Conservation (phyloP, 2,888 invertebrate species). For the Oasisia sp. region DNA sequence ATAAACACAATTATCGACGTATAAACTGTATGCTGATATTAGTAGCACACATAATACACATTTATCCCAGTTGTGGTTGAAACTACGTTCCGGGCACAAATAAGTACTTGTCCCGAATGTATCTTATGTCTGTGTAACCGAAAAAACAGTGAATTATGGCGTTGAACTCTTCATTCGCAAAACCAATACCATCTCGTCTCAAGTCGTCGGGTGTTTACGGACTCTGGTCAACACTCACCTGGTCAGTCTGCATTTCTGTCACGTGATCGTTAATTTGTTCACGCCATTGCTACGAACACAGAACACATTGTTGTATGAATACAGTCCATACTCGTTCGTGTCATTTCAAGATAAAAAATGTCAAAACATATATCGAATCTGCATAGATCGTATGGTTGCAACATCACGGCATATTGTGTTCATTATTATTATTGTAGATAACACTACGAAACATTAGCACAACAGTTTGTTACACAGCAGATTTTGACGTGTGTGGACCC, state of each 20-base stretch:
- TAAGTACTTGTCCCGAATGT: too few relatives aligned
- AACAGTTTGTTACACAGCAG: too few relatives aligned
- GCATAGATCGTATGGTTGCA: not conserved
- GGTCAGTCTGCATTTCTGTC: not conserved
- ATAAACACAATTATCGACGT: too few relatives aligned
- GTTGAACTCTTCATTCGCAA: too few relatives aligned
- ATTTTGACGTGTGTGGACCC: too few relatives aligned
- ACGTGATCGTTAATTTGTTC: not conserved
- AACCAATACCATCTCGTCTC: too few relatives aligned
- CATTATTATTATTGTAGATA: not conserved
- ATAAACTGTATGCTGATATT: too few relatives aligned
- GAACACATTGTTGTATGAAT: not conserved
- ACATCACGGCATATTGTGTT: not conserved
- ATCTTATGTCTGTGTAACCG: too few relatives aligned
- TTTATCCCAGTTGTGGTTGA: too few relatives aligned
- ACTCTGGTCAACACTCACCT: not conserved
- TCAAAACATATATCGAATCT: not conserved
- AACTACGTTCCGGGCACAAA: too few relatives aligned
- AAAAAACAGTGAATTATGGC: too few relatives aligned
- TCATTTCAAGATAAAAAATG: not conserved
- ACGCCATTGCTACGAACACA: not conserved
- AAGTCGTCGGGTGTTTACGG: not conserved
- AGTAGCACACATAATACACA: too few relatives aligned
- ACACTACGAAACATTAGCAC: not conserved
- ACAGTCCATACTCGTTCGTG: not conserved